These are phyloP conservation scores for Nestor notabilis DNA, from an alignment of 2,113 vertebrate genomes.

Conservation along the genomic window DNA sequence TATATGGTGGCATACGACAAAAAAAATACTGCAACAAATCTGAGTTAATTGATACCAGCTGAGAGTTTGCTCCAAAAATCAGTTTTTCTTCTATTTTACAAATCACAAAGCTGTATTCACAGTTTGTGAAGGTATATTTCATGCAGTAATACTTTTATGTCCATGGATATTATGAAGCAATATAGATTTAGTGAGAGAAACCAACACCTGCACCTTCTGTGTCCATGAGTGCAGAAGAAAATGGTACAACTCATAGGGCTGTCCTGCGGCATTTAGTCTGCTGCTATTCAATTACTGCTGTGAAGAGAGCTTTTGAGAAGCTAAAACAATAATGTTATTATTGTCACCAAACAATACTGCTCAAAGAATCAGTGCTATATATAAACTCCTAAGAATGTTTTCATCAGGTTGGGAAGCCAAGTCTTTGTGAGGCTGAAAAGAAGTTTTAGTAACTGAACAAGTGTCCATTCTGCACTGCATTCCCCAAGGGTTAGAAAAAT, in stretches of 20 bases:
- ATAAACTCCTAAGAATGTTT: constrained; percentile 75
- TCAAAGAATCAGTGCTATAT: constrained; percentile 72
- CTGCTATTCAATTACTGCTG: constrained; percentile 35
- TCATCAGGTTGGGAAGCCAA: constrained; percentile 65
- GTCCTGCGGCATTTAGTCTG: neutral
- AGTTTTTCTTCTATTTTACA: neutral
- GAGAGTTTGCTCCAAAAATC: neutral
- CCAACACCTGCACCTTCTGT: neutral
- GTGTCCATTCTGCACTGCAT: constrained; percentile 60
- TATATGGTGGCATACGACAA: neutral
- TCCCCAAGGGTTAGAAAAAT: constrained; percentile 73
- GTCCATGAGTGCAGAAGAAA: neutral
- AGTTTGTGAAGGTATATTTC: neutral
- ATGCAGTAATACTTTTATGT: neutral
- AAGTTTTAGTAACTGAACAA: constrained; percentile 74
- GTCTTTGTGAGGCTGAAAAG: constrained; percentile 70
- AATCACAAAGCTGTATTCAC: neutral
- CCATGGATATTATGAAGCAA: neutral
- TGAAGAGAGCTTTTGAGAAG: constrained; percentile 73
- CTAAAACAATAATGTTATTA: constrained; percentile 75
- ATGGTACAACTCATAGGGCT: neutral
- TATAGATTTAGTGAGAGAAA: neutral
- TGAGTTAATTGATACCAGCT: neutral
- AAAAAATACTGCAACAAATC: neutral
- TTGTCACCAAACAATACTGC: constrained; percentile 71